Evolutionary conservation across 2,797 vertebrate species (phyloP), one percentile per base, ranked within the genome.

Genomic region (Spinus pinus): DNA sequence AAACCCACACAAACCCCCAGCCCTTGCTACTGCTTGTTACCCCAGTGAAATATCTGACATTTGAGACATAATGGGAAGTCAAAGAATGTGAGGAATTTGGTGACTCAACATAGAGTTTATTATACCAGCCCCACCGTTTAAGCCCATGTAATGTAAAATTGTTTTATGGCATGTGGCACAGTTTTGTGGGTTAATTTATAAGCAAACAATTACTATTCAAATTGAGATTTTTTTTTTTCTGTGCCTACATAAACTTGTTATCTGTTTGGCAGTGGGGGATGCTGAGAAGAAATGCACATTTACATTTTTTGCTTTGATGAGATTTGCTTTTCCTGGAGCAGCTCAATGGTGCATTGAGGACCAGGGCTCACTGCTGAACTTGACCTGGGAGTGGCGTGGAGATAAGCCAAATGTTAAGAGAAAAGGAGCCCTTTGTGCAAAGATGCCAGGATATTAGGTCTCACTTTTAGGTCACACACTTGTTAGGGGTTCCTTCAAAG

Each of bases 71-170:
- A 98, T 97, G 97, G 98, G 98, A 98, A 98, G 97, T 98, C 95
- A 88, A 96, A 98, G 98, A 99, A 99, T 99, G 97, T 39, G 50
- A 96, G 94, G 98, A 99, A 99, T 99, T 97, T 97, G 97, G 98
- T 98, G 98, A 98, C 98, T 98, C 98, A 97, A 98, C 98, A 97
- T 71, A 96, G 97, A 96, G 96, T 95, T 98, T 94, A 97, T 97
- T 96, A 96, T 95, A 75, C 88, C 83, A 81, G 60, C 92, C 89
- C 86, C 93, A 93, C 81, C 61, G 47, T 93, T 73, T 78, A 82
- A 96, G 83, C 72, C 92, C 71, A 56, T 90, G 84, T 46, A 95
- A 94, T 96, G 93, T 92, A 89, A 97, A 81, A 97, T 95, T 98
- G 96, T 93, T 95, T 91, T 91, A 91, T 2, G 46, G 88, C 96